Conservation (phyloP, 2,888 invertebrate genomes). For the Macropis europaea region DNA sequence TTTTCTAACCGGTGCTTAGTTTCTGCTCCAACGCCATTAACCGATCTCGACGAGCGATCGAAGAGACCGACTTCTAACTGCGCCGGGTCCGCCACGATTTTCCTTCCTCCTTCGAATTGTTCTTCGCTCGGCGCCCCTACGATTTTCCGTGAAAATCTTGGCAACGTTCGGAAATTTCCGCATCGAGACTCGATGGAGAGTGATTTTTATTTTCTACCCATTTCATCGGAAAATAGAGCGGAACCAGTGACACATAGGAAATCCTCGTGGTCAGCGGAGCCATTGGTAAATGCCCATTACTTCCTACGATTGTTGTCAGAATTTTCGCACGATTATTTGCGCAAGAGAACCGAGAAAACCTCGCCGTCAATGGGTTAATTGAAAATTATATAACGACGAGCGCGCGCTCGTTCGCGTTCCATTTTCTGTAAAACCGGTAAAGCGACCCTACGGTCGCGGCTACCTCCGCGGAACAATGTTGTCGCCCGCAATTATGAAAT, state of each 20-base stretch:
- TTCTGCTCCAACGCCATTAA: conserved; percentile 44
- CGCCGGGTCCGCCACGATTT: background rate
- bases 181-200: no score
- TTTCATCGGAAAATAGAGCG: conserved; percentile 50
- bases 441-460: no score
- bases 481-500: no score
- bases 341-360: conserved; percentile 43
- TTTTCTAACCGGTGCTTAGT: conserved; percentile 61
- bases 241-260: conserved; percentile 59
- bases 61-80: conserved; percentile 12
- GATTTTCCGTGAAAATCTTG: no score
- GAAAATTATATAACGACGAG: conserved; percentile 49
- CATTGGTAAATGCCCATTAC: conserved; percentile 30
- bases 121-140: no score
- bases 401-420: conserved; percentile 49
- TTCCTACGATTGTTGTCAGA: conserved; percentile 61
- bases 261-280: conserved; percentile 24
- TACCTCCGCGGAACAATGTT: no score
- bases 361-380: conserved; percentile 46
- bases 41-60: conserved; percentile 11
- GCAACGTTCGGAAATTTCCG: no score
- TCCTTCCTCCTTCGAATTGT: background rate
- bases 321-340: conserved; percentile 60
- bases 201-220: background rate
- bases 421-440: conserved; percentile 40